Base-by-base conservation (phyloP, 2,888 invertebrate genomes). In the Cryptocephalus primarius region DNA sequence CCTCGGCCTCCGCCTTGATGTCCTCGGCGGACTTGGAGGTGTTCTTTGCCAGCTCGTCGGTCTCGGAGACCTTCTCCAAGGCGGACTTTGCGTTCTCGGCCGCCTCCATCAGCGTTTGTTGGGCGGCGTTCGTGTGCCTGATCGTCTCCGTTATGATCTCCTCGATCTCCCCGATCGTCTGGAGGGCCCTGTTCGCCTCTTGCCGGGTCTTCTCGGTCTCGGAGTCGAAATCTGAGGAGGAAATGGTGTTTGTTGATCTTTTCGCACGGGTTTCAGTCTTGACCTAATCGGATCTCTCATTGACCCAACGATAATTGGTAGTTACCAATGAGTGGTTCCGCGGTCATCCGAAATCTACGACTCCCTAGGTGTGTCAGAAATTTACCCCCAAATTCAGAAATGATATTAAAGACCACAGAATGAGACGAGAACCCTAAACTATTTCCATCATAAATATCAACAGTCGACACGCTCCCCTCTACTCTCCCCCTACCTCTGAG, bases 181-280 rank as follows among this genome's bases (percentile, higher is more conserved):
- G 69, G 8, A 92, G 70, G 0, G 95, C 91, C 51, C 85, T 77
- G 34, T 83, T 75, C 0, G 96, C 94, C 55, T 83, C 82, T 42
- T 81, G 77, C 47, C 88, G 85, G 47, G 90, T 93, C 52, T 85
- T 83, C 55, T 88, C 82, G 1, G 96, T 92, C 70, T 90, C 83
- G 45, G 86, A 80, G 67, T 94, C 91, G 73, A 96, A 99, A 65
- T 85, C 88, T 87, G 60, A 41, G 60, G 60, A 4, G 36, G 36
- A 36, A 36, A 6, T 34, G n/a, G 34, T 55, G 46, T n/a, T n/a
- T n/a, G n/a, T n/a, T n/a, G n/a, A n/a, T n/a, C n/a, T n/a, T n/a
- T n/a, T n/a, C 34, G n/a, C n/a, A 34, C 9, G n/a, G 34, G n/a
- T 9, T 34, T 34, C n/a, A n/a, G n/a, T n/a, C n/a, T n/a, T n/a